Evolutionary conservation across 2,113 vertebrate genomes (phyloP), one percentile per base, ranked within the genome.

Genomic region (Cynoglossus semilaevis): DNA sequence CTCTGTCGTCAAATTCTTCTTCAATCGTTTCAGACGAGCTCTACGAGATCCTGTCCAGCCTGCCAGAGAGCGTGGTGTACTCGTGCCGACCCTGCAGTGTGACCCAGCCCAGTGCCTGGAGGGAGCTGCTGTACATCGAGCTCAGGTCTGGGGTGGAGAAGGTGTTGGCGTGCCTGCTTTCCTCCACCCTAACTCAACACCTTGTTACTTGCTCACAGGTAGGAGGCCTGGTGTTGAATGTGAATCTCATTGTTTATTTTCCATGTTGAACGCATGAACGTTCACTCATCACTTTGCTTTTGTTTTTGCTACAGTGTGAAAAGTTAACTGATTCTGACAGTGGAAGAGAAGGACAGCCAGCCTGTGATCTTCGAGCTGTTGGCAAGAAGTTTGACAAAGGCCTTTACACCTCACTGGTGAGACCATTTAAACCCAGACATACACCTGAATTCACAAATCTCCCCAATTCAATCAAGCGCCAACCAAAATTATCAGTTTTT

Each of bases 61-160:
- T 96, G 17, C 94, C 94, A 1, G 94, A 96, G 78, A 95, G 93
- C 3, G 93, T 96, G 8, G 92, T 96, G 19, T 96, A 96, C 36
- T 93, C 92, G 0, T 96, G 94, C 49, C 91, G 90, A 52, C 94
- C 94, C 0, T 96, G 94, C 81, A 90, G 91, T 9, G 90, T 90
- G 58, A 88, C 87, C 0, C 87, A 91, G 13, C 88, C 89, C 16
- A 89, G 92, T 7, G 88, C 87, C 47, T 96, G 94, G 94, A 90
- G 92, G 61, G 94, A 95, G 62, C 88, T 94, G 60, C 89, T 96
- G 16, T 85, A 90, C 36, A 88, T 91, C 1, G 94, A 94, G 74
- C 87, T 95, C 13, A 84, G 91, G 47, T 87, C 92, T 0, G 93
- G 93, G 1, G 87, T 96, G 58, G 92, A 93, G 74, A 93, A 93